Evolutionary conservation across 2,797 vertebrate species (phyloP).

Genomic region (Pseudomugil tenellus): DNA sequence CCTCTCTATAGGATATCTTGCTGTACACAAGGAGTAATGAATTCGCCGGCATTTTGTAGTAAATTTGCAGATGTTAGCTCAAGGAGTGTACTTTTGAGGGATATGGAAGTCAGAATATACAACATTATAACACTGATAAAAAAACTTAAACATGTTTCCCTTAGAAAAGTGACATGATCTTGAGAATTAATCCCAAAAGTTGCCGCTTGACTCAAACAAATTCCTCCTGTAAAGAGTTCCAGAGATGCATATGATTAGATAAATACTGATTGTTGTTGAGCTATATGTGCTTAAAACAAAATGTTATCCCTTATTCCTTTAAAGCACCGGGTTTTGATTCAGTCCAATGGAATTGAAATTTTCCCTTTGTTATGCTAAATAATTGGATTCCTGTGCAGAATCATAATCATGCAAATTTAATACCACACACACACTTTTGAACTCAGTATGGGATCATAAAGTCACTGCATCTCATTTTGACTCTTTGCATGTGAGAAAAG

Average conservation of each 20-base stretch:
- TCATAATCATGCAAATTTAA: neutral
- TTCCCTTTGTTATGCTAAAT: neutral
- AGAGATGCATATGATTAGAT: constrained; percentile 1
- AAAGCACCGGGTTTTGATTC: neutral
- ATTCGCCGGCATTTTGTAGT: constrained; percentile 43
- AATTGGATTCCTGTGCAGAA: neutral
- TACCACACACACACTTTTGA: neutral
- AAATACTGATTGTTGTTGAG: constrained; percentile 5
- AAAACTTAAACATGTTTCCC: too few relatives aligned
- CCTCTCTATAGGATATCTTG: constrained; percentile 32
- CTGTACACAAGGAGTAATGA: constrained; percentile 33
- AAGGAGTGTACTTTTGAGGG: constrained; percentile 36
- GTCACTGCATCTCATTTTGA: too few relatives aligned
- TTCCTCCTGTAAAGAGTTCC: constrained; percentile 9
- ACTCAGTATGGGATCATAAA: too few relatives aligned
- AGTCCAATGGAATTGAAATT: neutral
- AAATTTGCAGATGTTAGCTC: constrained; percentile 43
- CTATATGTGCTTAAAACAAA: constrained; percentile 6
- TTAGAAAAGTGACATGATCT: constrained; percentile 8
- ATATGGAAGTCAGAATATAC: constrained; percentile 26
- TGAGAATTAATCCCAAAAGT: neutral
- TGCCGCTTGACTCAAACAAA: constrained; percentile 22
- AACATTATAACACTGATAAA: too few relatives aligned
- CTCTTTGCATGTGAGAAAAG: neutral
- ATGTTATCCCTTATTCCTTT: neutral